Evolutionary conservation across 1,140 invertebrate species (phyloP).

Genomic region (Meloidogyne floridensis): DNA sequence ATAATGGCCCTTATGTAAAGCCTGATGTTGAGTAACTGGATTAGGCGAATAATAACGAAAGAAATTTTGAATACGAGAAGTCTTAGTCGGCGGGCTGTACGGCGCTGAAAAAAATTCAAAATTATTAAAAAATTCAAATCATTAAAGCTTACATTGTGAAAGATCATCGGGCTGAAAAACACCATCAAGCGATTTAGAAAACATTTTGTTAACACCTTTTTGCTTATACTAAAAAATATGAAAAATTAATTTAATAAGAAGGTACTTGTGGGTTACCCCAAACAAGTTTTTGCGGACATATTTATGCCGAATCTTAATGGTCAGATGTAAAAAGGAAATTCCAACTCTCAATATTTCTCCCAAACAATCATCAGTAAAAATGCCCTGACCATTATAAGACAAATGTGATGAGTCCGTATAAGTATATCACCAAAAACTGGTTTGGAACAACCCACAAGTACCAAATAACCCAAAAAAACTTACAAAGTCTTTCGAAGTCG

Average conservation of each 20-base stretch:
- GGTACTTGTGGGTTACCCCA: too few species aligned
- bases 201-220: not conserved
- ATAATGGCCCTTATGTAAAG: not conserved
- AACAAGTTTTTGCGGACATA: too few species aligned
- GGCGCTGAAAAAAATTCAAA: not conserved
- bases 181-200: not conserved
- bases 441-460: too few species aligned
- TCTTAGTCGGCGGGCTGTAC: conserved; percentile 11
- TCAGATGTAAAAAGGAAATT: too few species aligned
- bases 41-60: not conserved
- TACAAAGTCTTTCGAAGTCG: not conserved
- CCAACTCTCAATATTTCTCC: too few species aligned
- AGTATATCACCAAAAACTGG: too few species aligned
- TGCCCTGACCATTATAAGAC: too few species aligned
- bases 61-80: conserved; percentile 24
- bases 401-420: too few species aligned
- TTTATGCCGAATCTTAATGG: too few species aligned
- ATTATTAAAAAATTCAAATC: too few species aligned
- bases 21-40: not conserved
- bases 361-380: too few species aligned
- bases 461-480: too few species aligned
- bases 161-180: not conserved
- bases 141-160: not conserved
- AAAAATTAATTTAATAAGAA: not conserved
- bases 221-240: not conserved